Percentiles rank a stretch among this genome's conserved stretches.
Evolutionary conservation across 1,140 invertebrate species (phyloP).

Genomic region (Spodoptera litura): DNA sequence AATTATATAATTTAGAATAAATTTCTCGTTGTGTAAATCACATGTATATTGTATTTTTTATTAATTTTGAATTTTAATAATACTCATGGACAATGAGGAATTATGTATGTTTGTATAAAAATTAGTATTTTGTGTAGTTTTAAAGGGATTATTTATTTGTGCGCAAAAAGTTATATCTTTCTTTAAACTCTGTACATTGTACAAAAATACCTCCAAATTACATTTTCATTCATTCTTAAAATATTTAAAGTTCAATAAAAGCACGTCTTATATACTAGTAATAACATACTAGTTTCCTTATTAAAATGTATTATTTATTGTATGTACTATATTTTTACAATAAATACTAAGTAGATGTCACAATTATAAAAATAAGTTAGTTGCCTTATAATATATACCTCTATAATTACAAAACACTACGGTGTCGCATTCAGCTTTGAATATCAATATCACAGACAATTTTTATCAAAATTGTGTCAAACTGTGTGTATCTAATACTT

Average conservation of each 20-base stretch:
- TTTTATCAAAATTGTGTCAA: conserved; percentile 57
- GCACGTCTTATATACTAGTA: background rate
- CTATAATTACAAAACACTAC: conserved; percentile 42
- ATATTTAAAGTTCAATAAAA: conserved; percentile 12
- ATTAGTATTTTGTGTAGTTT: no score
- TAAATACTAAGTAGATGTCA: conserved; percentile 40
- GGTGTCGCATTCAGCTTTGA: conserved; percentile 49
- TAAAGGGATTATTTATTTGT: no score
- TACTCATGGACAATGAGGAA: no score
- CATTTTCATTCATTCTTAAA: background rate
- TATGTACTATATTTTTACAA: conserved; percentile 39
- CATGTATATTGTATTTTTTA: no score
- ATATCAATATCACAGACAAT: conserved; percentile 69
- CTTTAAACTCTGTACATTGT: background rate
- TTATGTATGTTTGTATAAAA: no score
- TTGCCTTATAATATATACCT: conserved; percentile 40
- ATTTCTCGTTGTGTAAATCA: no score
- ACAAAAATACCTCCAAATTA: background rate
- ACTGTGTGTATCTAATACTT: conserved; percentile 46
- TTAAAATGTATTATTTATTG: background rate
- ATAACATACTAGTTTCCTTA: background rate
- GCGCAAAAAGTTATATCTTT: no score
- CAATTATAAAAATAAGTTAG: conserved; percentile 58
- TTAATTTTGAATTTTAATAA: no score
- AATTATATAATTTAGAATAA: no score